Evolutionary conservation across 2,888 invertebrate species (phyloP).

Genomic region (Norana najaformis): DNA sequence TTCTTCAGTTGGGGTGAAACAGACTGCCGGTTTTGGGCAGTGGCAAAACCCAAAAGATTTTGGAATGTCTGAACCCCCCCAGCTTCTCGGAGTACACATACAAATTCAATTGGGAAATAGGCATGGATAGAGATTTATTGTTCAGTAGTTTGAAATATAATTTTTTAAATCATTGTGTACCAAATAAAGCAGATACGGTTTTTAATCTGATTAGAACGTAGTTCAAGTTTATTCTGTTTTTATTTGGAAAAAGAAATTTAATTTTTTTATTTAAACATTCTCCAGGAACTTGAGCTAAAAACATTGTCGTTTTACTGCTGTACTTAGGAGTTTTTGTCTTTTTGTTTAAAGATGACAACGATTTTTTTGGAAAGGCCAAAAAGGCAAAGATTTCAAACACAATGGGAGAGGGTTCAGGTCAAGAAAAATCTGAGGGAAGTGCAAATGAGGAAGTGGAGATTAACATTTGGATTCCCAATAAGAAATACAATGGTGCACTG

Average conservation of each 20-base stretch:
- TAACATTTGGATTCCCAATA: neutral
- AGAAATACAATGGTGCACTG: neutral
- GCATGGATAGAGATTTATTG: no score
- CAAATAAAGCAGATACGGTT: no score
- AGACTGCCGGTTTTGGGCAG: neutral
- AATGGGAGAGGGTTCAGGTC: neutral
- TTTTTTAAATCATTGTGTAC: no score
- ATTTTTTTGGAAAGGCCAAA: neutral
- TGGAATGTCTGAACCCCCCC: neutral
- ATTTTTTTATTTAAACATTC: neutral
- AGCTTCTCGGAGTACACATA: no score
- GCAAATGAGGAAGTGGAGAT: neutral
- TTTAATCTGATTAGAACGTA: no score
- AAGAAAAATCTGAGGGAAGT: neutral
- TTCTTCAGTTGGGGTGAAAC: neutral
- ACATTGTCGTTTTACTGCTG: neutral
- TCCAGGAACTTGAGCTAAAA: neutral
- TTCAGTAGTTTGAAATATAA: no score
- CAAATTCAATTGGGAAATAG: no score
- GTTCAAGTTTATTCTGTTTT: neutral
- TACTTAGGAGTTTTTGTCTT: neutral
- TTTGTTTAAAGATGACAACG: neutral
- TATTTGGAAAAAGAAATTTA: neutral
- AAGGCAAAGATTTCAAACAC: neutral
- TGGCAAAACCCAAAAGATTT: neutral